These are phyloP conservation scores for Streptopelia turtur DNA, from an alignment of 2,797 vertebrate genomes.

Conservation along the genomic window DNA sequence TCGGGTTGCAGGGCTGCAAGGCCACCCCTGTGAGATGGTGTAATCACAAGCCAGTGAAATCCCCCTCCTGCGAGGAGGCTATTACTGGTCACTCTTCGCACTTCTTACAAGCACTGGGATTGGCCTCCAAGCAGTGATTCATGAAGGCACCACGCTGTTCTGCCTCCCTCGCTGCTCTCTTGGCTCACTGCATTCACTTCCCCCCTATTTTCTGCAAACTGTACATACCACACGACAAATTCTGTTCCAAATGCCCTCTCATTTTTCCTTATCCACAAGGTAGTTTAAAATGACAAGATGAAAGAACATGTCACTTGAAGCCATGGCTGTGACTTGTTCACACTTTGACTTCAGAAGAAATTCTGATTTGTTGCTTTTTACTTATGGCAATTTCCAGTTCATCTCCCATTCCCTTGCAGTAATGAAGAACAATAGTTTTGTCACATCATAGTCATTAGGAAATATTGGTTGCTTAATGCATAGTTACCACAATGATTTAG, in stretches of 20 bases:
- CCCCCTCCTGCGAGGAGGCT: conserved; percentile 13
- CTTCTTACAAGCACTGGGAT: neutral
- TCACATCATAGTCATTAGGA: neutral
- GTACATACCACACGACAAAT: neutral
- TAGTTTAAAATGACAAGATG: neutral
- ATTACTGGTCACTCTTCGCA: neutral
- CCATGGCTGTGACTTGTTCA: neutral
- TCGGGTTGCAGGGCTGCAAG: conserved; percentile 40
- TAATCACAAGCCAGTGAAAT: conserved; percentile 34
- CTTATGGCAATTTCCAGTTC: neutral
- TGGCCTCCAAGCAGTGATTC: conserved; percentile 36
- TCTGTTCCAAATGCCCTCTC: neutral
- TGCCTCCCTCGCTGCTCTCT: neutral
- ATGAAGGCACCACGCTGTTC: neutral
- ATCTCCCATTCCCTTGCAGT: neutral
- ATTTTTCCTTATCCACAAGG: neutral
- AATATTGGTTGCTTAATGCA: conserved; percentile 31
- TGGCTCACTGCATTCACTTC: neutral
- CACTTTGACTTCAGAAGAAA: neutral
- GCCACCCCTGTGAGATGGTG: conserved; percentile 9
- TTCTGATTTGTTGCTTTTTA: neutral
- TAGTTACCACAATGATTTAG: conserved; percentile 17
- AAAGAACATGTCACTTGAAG: neutral
- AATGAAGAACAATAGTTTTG: neutral
- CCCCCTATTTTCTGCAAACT: neutral